Base-by-base conservation (phyloP, 2,888 invertebrate species). In the Hirtodrosophila alboralis region DNA sequence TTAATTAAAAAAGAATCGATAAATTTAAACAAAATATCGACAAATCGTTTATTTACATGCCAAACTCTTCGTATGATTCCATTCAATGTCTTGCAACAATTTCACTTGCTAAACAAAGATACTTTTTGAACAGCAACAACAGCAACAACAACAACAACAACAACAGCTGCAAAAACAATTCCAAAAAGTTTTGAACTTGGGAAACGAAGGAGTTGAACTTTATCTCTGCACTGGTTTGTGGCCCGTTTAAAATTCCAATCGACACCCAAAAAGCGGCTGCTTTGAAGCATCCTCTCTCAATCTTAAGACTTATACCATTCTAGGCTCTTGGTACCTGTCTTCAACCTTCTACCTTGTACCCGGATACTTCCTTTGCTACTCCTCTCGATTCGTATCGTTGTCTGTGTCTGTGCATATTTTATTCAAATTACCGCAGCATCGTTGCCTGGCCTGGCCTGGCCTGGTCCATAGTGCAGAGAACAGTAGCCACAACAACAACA, bases 231-330 rank as follows among this genome's bases (percentile, higher is more conserved):
- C 48, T 76, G 72, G 79, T 72, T 75, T 83, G 85, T 76, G 72
- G 79, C 70, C 77, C 84, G 85, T 84, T 84, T 84, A 84, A 84
- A 84, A 84, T 84, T 85, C 83, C 83, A 79, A 79, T 83, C 83
- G 83, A 85, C 83, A 84, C 85, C 85, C 79, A 53, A 72, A n/a
- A 41, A 70, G 61, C 84, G 83, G 83, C 64, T 31, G 70, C 71
- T 60, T 81, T 64, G 74, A 78, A 69, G 69, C 57, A 48, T 37
- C 53, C 51, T 48, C 49, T 10, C 27, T 37, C 8, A 18, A 48
- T 16, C 54, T 27, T 31, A 23, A 12, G 21, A 27, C 43, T 31
- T 27, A 33, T 8, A 5, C n/a, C 30, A n/a, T n/a, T 14, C 9
- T 40, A 28, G 27, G 13, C 23, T n/a, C n/a, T n/a, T 41, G 36